phyloP scores from a whole-genome alignment of 1,140 invertebrate species.

The Delia radicum region DNA sequence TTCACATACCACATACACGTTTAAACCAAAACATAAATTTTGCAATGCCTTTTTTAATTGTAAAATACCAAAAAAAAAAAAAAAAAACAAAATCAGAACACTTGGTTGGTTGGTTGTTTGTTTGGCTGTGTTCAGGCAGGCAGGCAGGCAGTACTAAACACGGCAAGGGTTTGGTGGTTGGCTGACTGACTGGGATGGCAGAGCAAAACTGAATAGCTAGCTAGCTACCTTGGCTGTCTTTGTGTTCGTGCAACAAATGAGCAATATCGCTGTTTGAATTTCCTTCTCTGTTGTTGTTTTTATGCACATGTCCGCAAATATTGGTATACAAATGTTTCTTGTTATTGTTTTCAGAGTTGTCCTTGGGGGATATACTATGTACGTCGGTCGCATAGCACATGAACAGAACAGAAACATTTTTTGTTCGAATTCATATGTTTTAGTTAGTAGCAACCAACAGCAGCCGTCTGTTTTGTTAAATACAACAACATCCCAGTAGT shows the following conservation, averaged over 20 bases:
- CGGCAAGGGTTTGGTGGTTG: background rate
- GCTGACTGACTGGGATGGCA: background rate
- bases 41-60: background rate
- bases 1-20: background rate
- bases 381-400: too few relatives aligned
- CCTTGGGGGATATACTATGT: constrained; percentile 2
- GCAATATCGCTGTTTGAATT: constrained; percentile 3
- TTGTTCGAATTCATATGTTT: background rate
- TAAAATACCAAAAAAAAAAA: too few relatives aligned
- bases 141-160: too few relatives aligned
- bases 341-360: background rate
- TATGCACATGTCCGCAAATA: constrained; percentile 16
- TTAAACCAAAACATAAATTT: background rate
- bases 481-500: background rate
- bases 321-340: background rate
- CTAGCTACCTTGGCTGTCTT: background rate
- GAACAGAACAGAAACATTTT: background rate
- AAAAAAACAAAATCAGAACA: too few relatives aligned
- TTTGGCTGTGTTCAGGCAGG: background rate
- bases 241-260: background rate
- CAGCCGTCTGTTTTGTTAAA: background rate
- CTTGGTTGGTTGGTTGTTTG: background rate
- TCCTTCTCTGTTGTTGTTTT: background rate
- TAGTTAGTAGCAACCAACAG: background rate
- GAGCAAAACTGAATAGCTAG: too few relatives aligned